Base-by-base conservation (phyloP, 1,140 invertebrate species). In the Ganaspis sp. region DNA sequence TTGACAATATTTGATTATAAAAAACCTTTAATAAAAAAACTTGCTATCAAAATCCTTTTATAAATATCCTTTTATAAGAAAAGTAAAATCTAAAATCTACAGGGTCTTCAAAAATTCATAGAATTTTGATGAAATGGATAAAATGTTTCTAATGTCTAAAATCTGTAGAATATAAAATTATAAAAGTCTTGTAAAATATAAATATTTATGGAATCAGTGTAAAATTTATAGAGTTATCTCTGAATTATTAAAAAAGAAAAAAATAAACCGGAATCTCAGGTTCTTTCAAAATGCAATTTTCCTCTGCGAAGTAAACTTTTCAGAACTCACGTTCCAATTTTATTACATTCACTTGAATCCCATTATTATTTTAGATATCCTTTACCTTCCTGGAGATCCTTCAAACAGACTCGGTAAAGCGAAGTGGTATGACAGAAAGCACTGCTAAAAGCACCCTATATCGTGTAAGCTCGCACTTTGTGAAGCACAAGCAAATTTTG, bases 381-480 rank as follows among this genome's bases (percentile, higher is more conserved):
- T 23, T n/a, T 40, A 26, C 42, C 26, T 9, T 54, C 69, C 53
- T 74, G 12, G n/a, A 42, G 9, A 75, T 79, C 83, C 78, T 64
- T 72, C 69, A 72, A 83, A 87, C 89, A 90, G 88, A 89, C 87
- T 89, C 89, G 87, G 88, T 86, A 84, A 76, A 84, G 83, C 84
- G 79, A 85, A 78, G 78, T 81, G 85, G 80, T 76, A 82, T 77
- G 73, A 84, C 58, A 72, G 70, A 76, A 83, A 81, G 82, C 82
- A 83, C 82, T 79, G 74, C 81, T 83, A 85, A 84, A 85, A 88
- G 86, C 84, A 86, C 85, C 82, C 76, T 81, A 82, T 81, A 82
- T 83, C 88, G 84, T 90, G 84, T 90, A 88, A 90, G 87, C 87
- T 90, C 87, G 89, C 89, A 90, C 88, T 89, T 88, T 89, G 84